Evolutionary conservation across 2,888 invertebrate species (phyloP).

Genomic region (Ormyrus nitidulus): DNA sequence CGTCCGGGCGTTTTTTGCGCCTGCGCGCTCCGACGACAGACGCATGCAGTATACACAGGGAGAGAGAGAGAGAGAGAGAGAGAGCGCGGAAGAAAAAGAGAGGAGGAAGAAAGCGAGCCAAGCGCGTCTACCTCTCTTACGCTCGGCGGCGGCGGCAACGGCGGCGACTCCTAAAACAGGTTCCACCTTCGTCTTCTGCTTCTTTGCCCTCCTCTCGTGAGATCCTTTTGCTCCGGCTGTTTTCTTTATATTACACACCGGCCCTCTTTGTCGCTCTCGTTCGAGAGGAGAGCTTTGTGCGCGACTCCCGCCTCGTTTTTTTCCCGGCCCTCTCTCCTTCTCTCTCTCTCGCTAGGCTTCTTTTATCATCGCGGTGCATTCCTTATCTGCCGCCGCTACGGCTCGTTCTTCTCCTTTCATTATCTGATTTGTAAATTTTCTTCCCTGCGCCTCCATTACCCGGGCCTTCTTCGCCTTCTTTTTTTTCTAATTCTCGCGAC

Average conservation of each 20-base stretch:
- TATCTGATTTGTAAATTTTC: constrained; percentile 46
- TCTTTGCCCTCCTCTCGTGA: constrained; percentile 17
- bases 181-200: constrained; percentile 37
- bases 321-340: constrained; percentile 34
- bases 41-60: constrained; percentile 53
- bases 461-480: constrained; percentile 37
- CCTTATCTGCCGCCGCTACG: constrained; percentile 17
- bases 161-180: constrained; percentile 44
- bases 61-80: constrained; percentile 25
- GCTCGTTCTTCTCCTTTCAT: constrained; percentile 6
- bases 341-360: constrained; percentile 36
- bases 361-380: constrained; percentile 31
- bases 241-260: constrained; percentile 23
- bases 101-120: constrained; percentile 5
- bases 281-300: background rate
- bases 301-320: background rate
- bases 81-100: constrained; percentile 16
- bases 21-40: constrained; percentile 5
- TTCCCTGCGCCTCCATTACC: constrained; percentile 1
- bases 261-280: background rate
- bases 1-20: constrained; percentile 11
- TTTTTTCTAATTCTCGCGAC: constrained; percentile 39
- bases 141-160: constrained; percentile 57
- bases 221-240: background rate
- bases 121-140: constrained; percentile 65